phyloP scores from a whole-genome alignment of 2,888 invertebrate species.

The Eristalinus aeneus region DNA sequence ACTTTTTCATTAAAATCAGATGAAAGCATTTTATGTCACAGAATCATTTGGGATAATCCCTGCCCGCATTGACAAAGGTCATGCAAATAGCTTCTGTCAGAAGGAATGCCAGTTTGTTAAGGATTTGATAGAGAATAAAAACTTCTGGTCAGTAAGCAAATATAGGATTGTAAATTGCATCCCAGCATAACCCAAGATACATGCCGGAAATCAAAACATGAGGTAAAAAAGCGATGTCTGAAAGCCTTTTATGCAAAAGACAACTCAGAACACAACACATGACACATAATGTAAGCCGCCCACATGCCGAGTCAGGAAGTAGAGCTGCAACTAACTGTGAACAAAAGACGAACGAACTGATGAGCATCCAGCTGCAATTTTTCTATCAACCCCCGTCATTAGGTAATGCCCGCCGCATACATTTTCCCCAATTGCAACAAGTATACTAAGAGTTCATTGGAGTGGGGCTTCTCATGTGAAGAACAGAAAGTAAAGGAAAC shows the following conservation, averaged over 20 bases:
- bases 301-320: not conserved
- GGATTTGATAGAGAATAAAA: not conserved
- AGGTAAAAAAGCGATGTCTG: not conserved
- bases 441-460: not conserved
- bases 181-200: too few relatives aligned
- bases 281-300: not conserved
- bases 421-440: not conserved
- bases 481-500: not conserved
- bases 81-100: not conserved
- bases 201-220: not conserved
- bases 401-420: not conserved
- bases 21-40: not conserved
- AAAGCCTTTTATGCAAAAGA: not conserved
- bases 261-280: too few relatives aligned
- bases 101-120: not conserved
- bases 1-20: not conserved
- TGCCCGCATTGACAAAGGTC: not conserved
- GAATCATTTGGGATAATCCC: too few relatives aligned
- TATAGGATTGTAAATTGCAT: too few relatives aligned
- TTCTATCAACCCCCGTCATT: not conserved
- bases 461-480: not conserved
- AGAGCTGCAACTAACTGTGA: not conserved
- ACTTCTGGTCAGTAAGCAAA: too few relatives aligned
- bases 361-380: not conserved
- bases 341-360: constrained; percentile 8